Evolutionary conservation across 1,140 invertebrate genomes (phyloP), one percentile per base, ranked within the genome.

Genomic region (Aradophagus sp.): DNA sequence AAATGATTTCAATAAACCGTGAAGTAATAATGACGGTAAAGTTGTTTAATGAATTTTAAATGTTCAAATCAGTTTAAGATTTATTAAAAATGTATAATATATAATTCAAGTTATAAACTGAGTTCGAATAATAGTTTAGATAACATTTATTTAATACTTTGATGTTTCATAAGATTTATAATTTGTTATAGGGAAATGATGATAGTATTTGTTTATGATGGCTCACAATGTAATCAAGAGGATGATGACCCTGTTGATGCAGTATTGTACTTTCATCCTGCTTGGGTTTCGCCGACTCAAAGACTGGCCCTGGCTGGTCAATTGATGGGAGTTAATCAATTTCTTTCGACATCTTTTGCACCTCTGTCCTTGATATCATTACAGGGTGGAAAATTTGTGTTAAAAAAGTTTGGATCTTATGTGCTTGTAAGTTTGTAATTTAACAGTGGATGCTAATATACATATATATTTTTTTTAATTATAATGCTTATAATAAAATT

Each of bases 141-240:
- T n/a, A n/a, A n/a, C 4, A 23, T 23, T 8, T 23, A 23, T 5
- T 23, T 5, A 23, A 23, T 23, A 8, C 4, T 23, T 8, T 5
- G 20, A 23, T 4, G 4, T 23, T 4, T 23, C 20, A 23, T 23
- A 5, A 23, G 20, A 23, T 5, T 23, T 5, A 5, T 23, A 4
- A 41, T 48, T 77, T 35, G 47, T 88, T 87, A 27, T 77, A 94
- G 92, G 83, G 93, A 95, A 87, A 92, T 94, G 85, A 91, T 93
- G 88, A 94, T 95, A 84, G 91, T 95, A 53, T 95, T 95, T 86
- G 89, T 95, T 35, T 96, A 95, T 72, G 93, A 95, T 85, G 92
- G 90, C n/a, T 86, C 90, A 77, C 89, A 88, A 75, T 91, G 93
- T 78, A 87, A 89, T 72, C 87, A 88, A 26, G 93, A 95, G 81